Evolutionary conservation across 2,888 invertebrate genomes (phyloP), one percentile per base, ranked within the genome.

Genomic region (Geophilus truncorum): DNA sequence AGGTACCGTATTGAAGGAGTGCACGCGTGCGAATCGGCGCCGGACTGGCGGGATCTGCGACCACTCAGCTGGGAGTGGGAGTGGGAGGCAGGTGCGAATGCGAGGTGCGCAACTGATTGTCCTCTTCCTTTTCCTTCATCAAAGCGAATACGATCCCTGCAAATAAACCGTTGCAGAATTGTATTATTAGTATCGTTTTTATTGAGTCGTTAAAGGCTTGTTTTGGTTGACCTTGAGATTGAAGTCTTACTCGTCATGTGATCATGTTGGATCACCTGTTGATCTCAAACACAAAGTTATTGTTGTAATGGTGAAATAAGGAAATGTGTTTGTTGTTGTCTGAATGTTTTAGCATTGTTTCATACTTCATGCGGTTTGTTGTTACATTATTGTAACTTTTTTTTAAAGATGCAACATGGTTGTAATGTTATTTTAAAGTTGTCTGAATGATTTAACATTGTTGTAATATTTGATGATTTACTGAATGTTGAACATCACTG

Each of bases 1-100:
- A n/a, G n/a, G n/a, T n/a, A n/a, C n/a, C n/a, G n/a, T 18, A 57
- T 57, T 57, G 57, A 57, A 23, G 57, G 18, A 57, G 57, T 57
- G 57, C 57, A 57, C 57, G 57, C 57, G 57, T 57, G 57, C 57
- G 57, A 57, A 57, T 9, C 57, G 57, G 57, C 57, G 57, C 57
- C 57, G 57, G 57, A 18, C 57, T 57, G 57, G 57, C 57, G 57
- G 57, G 57, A 57, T n/a, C 57, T 57, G 57, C 57, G 57, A 57
- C 57, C 57, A 57, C 57, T 57, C 57, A 57, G 57, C 18, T 57
- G 57, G 57, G 57, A 57, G 57, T n/a, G n/a, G n/a, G n/a, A n/a
- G n/a, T n/a, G n/a, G n/a, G n/a, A n/a, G n/a, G n/a, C n/a, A n/a
- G n/a, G n/a, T n/a, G n/a, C n/a, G n/a, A n/a, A n/a, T n/a, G n/a